Evolutionary conservation across 2,888 invertebrate species (phyloP).

Genomic region (Drosophila mimetica): DNA sequence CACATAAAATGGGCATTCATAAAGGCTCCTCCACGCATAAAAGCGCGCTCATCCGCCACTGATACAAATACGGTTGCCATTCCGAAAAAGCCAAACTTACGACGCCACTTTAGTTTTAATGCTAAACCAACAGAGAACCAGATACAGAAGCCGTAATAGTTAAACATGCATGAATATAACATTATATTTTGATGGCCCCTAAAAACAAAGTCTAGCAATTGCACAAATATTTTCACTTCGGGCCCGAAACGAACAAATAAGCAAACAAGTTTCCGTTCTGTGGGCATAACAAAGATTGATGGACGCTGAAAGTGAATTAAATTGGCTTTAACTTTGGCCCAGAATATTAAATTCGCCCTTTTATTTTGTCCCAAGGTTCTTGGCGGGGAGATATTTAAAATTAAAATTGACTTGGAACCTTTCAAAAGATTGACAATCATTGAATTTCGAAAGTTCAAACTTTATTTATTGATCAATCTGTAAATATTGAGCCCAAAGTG

Average conservation of each 20-base stretch:
- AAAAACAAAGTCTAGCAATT: conserved; percentile 37
- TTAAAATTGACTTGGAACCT: conserved; percentile 9
- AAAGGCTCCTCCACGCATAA: conserved; percentile 33
- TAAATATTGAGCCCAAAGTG: neutral
- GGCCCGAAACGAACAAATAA: conserved; percentile 21
- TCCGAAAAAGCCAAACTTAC: conserved; percentile 33
- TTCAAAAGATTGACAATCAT: neutral
- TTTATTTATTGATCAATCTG: neutral
- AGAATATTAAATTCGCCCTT: conserved; percentile 23
- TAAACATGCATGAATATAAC: conserved; percentile 23
- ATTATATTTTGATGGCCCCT: conserved; percentile 39
- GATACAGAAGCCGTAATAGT: conserved; percentile 5
- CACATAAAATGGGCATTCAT: conserved; percentile 57
- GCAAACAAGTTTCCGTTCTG: conserved; percentile 27
- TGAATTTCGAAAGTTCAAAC: neutral
- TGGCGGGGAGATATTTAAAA: conserved; percentile 7
- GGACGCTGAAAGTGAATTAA: conserved; percentile 29
- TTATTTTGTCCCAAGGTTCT: neutral
- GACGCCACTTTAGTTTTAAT: conserved; percentile 39
- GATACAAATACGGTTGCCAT: conserved; percentile 8
- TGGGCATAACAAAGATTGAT: conserved; percentile 30
- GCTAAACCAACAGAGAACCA: conserved; percentile 19
- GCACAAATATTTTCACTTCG: conserved; percentile 28
- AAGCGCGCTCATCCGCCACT: conserved; percentile 13
- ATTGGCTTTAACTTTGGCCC: conserved; percentile 32